Percentiles rank a stretch among this genome's conserved stretches.
Evolutionary conservation across 2,113 vertebrate genomes (phyloP).

Genomic region (Ia io): DNA sequence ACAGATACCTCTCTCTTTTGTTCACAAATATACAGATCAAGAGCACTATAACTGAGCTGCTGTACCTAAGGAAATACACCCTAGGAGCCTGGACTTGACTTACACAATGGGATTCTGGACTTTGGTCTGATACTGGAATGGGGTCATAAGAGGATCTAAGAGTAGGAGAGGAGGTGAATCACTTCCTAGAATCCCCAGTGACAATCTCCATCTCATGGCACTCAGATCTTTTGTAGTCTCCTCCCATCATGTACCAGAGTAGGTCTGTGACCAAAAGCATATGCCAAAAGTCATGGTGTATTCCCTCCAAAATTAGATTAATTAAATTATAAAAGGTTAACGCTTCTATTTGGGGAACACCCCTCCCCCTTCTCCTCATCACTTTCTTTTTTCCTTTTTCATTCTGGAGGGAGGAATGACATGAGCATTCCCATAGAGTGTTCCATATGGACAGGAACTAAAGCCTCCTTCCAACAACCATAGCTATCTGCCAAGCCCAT

Average conservation of each 20-base stretch:
- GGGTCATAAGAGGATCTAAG: background rate
- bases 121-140: background rate
- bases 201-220: background rate
- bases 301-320: background rate
- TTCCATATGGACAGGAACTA: background rate
- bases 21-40: background rate
- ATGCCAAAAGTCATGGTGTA: background rate
- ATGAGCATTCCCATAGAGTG: background rate
- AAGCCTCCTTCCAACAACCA: background rate
- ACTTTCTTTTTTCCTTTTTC: background rate
- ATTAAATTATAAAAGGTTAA: background rate
- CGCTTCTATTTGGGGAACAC: background rate
- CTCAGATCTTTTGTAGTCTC: background rate
- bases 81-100: background rate
- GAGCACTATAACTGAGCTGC: background rate
- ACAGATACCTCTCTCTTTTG: background rate
- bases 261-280: background rate
- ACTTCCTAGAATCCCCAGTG: background rate
- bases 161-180: background rate
- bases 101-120: background rate
- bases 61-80: background rate
- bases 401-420: background rate
- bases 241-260: background rate
- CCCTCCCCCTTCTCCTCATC: background rate
- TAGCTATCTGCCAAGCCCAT: background rate